phyloP scores from a whole-genome alignment of 2,888 invertebrate species.

The Calephelis perditalis region DNA sequence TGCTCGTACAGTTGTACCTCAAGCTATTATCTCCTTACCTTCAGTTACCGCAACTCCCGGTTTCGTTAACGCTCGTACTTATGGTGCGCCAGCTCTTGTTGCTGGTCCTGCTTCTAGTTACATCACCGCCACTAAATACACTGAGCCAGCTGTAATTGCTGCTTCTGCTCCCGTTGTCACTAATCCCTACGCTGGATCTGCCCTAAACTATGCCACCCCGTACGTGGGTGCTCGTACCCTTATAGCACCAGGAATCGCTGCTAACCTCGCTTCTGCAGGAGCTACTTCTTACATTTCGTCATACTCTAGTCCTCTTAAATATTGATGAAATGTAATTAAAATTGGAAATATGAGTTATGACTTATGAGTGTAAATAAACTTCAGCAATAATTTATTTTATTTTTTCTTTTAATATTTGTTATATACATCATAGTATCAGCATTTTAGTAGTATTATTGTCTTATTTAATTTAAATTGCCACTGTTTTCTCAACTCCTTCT shows the following conservation, averaged over 20 bases:
- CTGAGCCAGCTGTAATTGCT: slow-evolving; percentile 27
- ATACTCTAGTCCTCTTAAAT: slow-evolving; percentile 19
- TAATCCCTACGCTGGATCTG: not conserved
- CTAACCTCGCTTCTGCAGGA: not conserved
- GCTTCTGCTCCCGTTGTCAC: slow-evolving; percentile 26
- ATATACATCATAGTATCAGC: too few species aligned
- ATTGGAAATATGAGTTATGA: slow-evolving; percentile 21
- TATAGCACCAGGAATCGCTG: not conserved
- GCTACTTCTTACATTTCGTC: slow-evolving; percentile 6
- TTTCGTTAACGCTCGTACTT: too few species aligned
- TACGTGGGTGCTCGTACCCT: too few species aligned
- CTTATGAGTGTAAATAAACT: too few species aligned
- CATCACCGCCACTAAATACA: slow-evolving; percentile 29
- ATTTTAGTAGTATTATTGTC: too few species aligned
- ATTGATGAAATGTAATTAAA: slow-evolving; percentile 17
- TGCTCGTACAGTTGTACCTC: slow-evolving; percentile 28
- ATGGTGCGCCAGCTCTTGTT: too few species aligned
- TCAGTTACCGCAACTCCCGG: slow-evolving; percentile 29
- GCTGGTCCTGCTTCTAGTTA: slow-evolving; percentile 13
- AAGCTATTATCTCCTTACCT: slow-evolving; percentile 23
- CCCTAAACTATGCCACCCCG: slow-evolving; percentile 19
- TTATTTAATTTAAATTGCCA: too few species aligned
- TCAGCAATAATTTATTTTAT: too few species aligned
- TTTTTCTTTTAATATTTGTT: too few species aligned
- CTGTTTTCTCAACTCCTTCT: too few species aligned